phyloP scores from a whole-genome alignment of 2,888 invertebrate genomes.

The Norana najaformis region DNA sequence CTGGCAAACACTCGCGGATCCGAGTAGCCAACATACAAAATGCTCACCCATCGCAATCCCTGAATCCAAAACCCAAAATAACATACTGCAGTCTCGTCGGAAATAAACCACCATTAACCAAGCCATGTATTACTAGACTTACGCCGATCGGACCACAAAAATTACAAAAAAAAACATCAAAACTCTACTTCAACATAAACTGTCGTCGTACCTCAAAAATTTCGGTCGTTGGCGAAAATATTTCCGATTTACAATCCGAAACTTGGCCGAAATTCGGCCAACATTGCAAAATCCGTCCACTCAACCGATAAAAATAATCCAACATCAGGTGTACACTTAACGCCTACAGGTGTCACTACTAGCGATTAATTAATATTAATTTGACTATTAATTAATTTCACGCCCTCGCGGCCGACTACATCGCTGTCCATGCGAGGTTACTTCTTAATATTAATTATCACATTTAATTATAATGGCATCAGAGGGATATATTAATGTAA shows the following conservation, averaged over 20 bases:
- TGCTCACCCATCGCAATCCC: neutral
- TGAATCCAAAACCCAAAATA: neutral
- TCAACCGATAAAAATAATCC: neutral
- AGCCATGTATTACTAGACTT: neutral
- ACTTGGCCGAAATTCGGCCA: neutral
- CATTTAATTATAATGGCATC: neutral
- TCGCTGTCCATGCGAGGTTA: neutral
- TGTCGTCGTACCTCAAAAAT: neutral
- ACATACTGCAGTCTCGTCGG: neutral
- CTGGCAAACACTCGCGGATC: neutral
- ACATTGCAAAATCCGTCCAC: neutral
- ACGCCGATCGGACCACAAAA: neutral
- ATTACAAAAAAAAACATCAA: neutral
- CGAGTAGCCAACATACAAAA: neutral
- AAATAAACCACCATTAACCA: neutral
- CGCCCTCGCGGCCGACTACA: neutral
- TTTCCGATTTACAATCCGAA: neutral
- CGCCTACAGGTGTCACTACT: slow-evolving; percentile 23
- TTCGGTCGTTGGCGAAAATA: neutral
- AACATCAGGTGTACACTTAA: neutral
- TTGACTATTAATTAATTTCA: neutral
- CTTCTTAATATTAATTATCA: neutral
- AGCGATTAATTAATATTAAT: slow-evolving; percentile 21
- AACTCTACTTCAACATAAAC: neutral
- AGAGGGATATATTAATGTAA: neutral